phyloP scores from a whole-genome alignment of 2,113 vertebrate species.

The Orycteropus afer region DNA sequence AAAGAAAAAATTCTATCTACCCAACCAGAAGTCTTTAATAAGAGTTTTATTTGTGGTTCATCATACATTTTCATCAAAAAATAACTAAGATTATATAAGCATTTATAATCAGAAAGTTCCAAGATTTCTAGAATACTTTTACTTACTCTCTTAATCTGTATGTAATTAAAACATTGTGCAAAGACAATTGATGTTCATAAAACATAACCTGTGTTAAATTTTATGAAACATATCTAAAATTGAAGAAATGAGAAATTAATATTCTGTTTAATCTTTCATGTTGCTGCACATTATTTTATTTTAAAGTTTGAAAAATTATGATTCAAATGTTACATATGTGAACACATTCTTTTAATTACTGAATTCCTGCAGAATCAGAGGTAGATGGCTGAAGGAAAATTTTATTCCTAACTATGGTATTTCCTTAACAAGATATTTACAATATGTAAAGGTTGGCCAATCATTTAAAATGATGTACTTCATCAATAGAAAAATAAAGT shows the following conservation, averaged over 20 bases:
- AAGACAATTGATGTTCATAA: background rate
- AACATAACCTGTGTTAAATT: background rate
- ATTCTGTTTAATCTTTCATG: background rate
- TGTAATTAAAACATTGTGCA: background rate
- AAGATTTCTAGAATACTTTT: background rate
- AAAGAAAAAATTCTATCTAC: background rate
- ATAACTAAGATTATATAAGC: background rate
- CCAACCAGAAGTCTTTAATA: background rate
- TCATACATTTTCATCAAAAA: background rate
- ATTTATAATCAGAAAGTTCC: background rate
- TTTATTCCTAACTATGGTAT: background rate
- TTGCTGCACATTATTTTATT: background rate
- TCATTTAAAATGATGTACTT: background rate
- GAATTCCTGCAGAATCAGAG: background rate
- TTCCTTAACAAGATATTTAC: background rate
- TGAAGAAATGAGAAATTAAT: background rate
- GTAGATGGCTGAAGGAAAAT: background rate
- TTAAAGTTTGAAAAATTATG: background rate
- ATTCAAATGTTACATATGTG: background rate
- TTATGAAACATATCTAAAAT: background rate
- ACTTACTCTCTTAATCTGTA: background rate
- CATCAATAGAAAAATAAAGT: background rate
- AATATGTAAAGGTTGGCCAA: background rate
- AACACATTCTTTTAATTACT: background rate
- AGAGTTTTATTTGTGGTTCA: background rate